Conservation (phyloP, 1,140 invertebrate species). For the Ditylenchus dipsaci region DNA sequence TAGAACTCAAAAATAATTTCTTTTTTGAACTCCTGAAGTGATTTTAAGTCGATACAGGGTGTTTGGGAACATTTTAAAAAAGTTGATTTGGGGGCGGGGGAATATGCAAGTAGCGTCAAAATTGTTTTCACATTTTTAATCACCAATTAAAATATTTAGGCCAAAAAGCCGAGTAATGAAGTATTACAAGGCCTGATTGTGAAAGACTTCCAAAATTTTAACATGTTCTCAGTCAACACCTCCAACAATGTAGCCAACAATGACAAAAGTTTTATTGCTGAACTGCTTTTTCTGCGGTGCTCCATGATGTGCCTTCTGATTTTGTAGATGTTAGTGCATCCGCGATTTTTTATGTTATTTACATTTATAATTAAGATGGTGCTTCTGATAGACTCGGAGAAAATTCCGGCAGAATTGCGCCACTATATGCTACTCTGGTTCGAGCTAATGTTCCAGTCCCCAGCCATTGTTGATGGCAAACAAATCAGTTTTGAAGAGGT, state of each 20-base stretch:
- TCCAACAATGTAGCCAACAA: slow-evolving; percentile 7
- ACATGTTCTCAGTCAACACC: slow-evolving; percentile 14
- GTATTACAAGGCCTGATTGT: slow-evolving; percentile 24
- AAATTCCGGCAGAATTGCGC: slow-evolving; percentile 26
- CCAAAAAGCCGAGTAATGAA: slow-evolving; percentile 17
- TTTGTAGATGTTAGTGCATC: slow-evolving; percentile 31
- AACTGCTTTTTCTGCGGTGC: slow-evolving; percentile 20
- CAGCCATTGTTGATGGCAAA: slow-evolving; percentile 31
- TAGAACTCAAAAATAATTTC: no score
- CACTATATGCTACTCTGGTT: slow-evolving; percentile 40
- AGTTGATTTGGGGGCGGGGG: no score
- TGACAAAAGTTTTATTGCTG: slow-evolving; percentile 5
- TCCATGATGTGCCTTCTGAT: slow-evolving; percentile 30
- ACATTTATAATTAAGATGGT: slow-evolving; percentile 13
- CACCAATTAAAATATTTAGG: slow-evolving; percentile 16
- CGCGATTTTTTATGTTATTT: background rate
- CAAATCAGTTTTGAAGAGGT: slow-evolving; percentile 36
- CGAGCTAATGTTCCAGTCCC: slow-evolving; percentile 43
- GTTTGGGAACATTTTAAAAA: no score
- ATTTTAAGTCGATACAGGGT: no score
- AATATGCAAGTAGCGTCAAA: no score
- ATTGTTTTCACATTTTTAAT: no score
- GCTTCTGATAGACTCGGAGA: slow-evolving; percentile 23
- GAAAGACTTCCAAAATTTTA: slow-evolving; percentile 19
- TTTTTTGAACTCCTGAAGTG: no score